Percentiles rank a stretch among this genome's conserved stretches.
phyloP scores from a whole-genome alignment of 2,888 invertebrate genomes.

The Poecilobothrus nobilitatus region DNA sequence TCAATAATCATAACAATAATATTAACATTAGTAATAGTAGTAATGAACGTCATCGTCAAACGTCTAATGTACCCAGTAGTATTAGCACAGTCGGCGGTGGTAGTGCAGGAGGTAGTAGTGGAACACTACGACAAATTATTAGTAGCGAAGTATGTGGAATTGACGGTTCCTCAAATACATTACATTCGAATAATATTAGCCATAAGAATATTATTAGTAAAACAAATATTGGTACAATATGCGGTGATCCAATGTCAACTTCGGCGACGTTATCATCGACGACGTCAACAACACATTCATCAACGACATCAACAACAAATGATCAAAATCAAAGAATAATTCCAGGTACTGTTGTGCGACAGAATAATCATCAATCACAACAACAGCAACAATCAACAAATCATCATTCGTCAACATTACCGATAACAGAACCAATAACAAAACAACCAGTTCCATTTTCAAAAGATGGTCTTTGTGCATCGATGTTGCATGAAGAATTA shows the following conservation, averaged over 20 bases:
- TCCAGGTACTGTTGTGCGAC: background rate
- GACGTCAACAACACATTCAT: conserved; percentile 26
- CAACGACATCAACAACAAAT: conserved; percentile 21
- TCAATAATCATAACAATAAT: conserved; percentile 26
- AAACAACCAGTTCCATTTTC: conserved; percentile 48
- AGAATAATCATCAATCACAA: conserved; percentile 4
- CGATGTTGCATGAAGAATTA: conserved; percentile 48
- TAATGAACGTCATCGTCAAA: conserved; percentile 27
- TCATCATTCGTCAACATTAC: conserved; percentile 27
- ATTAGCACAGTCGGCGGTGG: conserved; percentile 7
- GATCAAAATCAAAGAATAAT: conserved; percentile 7
- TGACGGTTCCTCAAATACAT: conserved; percentile 24
- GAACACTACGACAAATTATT: conserved; percentile 8
- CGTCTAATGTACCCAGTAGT: conserved; percentile 21
- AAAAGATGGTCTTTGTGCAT: conserved; percentile 40
- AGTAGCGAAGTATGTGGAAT: background rate
- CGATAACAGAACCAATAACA: conserved; percentile 44
- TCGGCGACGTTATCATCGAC: conserved; percentile 29
- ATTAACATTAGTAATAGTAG: conserved; percentile 27
- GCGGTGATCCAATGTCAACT: conserved; percentile 20
- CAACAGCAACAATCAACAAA: conserved; percentile 20
- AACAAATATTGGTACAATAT: conserved; percentile 21
- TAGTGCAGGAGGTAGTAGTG: conserved; percentile 18
- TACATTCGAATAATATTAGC: conserved; percentile 28
- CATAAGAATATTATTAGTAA: conserved; percentile 23